phyloP scores from a whole-genome alignment of 1,140 invertebrate genomes.

The Calosoma granatense region DNA sequence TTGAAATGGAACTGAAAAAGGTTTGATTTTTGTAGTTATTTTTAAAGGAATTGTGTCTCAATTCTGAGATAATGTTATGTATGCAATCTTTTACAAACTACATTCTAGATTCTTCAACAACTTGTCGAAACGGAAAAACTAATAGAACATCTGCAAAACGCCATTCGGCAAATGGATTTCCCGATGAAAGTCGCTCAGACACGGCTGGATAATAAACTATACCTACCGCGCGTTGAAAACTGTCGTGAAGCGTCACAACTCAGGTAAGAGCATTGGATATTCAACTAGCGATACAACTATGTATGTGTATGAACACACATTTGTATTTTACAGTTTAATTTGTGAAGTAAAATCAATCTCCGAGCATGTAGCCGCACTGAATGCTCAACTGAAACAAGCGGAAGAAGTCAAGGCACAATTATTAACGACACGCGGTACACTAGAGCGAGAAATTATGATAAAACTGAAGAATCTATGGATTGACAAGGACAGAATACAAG shows the following conservation, averaged over 20 bases:
- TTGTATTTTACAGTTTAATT: slow-evolving; percentile 40
- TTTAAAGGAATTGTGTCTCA: not conserved
- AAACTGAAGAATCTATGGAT: slow-evolving; percentile 60
- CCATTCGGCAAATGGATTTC: slow-evolving; percentile 52
- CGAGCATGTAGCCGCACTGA: slow-evolving; percentile 51
- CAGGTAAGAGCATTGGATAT: slow-evolving; percentile 33
- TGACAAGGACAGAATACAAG: slow-evolving; percentile 52
- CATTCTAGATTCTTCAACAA: slow-evolving; percentile 44
- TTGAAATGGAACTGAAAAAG: slow-evolving; percentile 54
- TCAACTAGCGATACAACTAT: not conserved
- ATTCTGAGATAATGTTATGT: not conserved
- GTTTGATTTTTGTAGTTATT: slow-evolving; percentile 28
- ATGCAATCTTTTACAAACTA: not conserved
- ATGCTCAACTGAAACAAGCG: slow-evolving; percentile 46
- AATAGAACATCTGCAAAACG: slow-evolving; percentile 47
- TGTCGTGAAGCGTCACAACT: slow-evolving; percentile 59
- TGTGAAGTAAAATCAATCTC: slow-evolving; percentile 59
- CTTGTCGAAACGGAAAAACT: slow-evolving; percentile 59
- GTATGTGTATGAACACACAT: not conserved
- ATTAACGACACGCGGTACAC: slow-evolving; percentile 44
- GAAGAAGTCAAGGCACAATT: slow-evolving; percentile 47
- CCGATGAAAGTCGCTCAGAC: slow-evolving; percentile 71
- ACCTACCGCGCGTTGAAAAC: slow-evolving; percentile 56
- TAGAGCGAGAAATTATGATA: slow-evolving; percentile 62
- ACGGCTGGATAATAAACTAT: slow-evolving; percentile 54